phyloP scores from a whole-genome alignment of 2,888 invertebrate species.

The Cephus nigrinus region DNA sequence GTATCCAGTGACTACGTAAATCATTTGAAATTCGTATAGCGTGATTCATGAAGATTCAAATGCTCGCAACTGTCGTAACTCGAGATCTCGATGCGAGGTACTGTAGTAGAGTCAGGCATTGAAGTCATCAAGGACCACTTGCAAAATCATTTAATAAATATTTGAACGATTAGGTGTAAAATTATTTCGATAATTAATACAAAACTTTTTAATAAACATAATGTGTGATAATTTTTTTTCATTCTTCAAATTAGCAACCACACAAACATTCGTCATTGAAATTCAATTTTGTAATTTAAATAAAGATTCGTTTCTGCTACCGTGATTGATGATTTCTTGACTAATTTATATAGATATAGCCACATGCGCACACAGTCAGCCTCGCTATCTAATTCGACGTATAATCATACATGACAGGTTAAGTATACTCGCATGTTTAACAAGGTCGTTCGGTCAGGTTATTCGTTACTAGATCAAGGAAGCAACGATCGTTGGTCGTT shows the following conservation, averaged over 20 bases:
- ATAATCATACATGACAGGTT: background rate
- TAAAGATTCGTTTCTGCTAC: background rate
- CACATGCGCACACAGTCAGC: background rate
- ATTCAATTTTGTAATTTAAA: background rate
- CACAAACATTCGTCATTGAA: background rate
- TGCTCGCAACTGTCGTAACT: background rate
- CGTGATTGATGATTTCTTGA: background rate
- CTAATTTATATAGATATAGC: background rate
- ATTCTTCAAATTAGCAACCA: background rate
- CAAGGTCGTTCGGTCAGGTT: background rate
- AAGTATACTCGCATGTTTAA: background rate
- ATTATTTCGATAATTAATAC: background rate
- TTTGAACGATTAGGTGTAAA: background rate
- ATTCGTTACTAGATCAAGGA: background rate
- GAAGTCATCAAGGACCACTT: background rate
- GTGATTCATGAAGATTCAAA: background rate
- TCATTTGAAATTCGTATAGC: background rate
- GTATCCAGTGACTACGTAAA: background rate
- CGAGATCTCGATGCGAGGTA: background rate
- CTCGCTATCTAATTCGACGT: background rate
- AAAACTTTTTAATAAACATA: background rate
- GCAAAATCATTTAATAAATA: background rate
- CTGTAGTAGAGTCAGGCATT: background rate
- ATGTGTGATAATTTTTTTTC: background rate
- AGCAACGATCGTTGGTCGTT: slow-evolving; percentile 23